Evolutionary conservation across 64 coral and sea anemone genomes (phyloP), one percentile per base, ranked within the genome.

Genomic region (Porites lutea): DNA sequence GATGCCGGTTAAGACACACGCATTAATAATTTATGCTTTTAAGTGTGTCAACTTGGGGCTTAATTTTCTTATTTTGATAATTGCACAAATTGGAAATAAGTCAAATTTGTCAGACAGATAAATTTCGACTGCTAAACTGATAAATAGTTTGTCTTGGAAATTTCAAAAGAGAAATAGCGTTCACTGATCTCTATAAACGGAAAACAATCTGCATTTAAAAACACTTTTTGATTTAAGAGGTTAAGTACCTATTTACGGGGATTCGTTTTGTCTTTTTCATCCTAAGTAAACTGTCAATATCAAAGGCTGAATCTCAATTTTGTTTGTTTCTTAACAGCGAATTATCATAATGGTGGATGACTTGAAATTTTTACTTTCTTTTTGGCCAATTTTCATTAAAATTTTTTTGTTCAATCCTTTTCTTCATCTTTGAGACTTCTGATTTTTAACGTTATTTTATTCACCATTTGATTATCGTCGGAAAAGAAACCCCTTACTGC

Each of bases 1-100:
- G 27, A 37, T 37, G 27, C 27, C 27, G 27, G 27, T 37, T 37
- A 37, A 37, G 27, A 37, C 12, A 57, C 54, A 57, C 1, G 7
- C 54, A 57, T 57, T 76, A 49, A 76, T 50, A 50, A 76, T 76
- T 76, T 49, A 76, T 76, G 47, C 51, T 50, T 15, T 48, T n/a
- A 50, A 9, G 7, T 75, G 16, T 18, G 47, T 76, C 46, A 76
- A 50, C 73, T 50, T 50, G 7, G 2, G 14, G 1, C 73, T 52
- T 19, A 57, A 57, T 12, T 50, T n/a, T 48, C 18, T 52, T 13
- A 12, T 12, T 51, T 52, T 76, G 2, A n/a, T n/a, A 50, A 51
- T 50, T 50, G 72, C 54, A 57, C 12, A 71, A 71, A 45, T 48
- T 76, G 14, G 13, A 76, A 76, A 76, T 18, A 51, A 5, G 46